Conservation (phyloP, 2,888 invertebrate species). For the Tanytarsus gracilentus region DNA sequence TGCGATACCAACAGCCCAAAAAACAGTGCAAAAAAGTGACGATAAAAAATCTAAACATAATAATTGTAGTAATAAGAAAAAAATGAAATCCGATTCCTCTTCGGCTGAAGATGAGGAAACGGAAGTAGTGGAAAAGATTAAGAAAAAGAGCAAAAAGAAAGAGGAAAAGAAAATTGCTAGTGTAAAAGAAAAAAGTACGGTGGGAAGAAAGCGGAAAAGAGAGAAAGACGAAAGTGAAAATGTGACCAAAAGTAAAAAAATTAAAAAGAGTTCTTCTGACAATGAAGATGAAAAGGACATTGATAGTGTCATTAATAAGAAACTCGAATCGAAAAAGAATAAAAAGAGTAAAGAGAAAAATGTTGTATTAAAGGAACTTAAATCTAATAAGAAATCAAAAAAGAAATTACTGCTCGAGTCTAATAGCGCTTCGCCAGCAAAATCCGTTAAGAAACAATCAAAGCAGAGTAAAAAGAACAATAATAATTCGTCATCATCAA, state of each 20-base stretch:
- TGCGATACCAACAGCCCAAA: slow-evolving; percentile 20
- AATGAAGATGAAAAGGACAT: background rate
- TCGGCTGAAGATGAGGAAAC: slow-evolving; percentile 30
- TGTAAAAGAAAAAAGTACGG: background rate
- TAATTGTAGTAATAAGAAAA: slow-evolving; percentile 32
- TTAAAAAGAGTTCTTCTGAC: background rate
- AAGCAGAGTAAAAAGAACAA: background rate
- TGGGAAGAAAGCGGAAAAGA: slow-evolving; percentile 8
- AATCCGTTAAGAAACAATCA: background rate
- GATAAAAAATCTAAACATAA: slow-evolving; percentile 17
- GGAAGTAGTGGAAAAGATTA: background rate
- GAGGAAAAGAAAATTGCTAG: background rate
- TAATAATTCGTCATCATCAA: background rate
- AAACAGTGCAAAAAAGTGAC: slow-evolving; percentile 30
- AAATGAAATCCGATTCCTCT: slow-evolving; percentile 30
- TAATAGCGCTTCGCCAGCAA: too few species aligned
- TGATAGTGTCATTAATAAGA: background rate
- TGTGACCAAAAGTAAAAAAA: background rate
- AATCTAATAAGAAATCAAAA: slow-evolving; percentile 7
- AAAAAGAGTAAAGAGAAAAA: slow-evolving; percentile 27
- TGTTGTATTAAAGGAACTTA: slow-evolving; percentile 13
- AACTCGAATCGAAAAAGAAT: slow-evolving; percentile 29
- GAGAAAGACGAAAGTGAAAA: slow-evolving; percentile 4
- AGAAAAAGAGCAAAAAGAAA: background rate
- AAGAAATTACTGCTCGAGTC: background rate